Conservation (phyloP, 2,888 invertebrate species). For the Gandaritis pyraliata region DNA sequence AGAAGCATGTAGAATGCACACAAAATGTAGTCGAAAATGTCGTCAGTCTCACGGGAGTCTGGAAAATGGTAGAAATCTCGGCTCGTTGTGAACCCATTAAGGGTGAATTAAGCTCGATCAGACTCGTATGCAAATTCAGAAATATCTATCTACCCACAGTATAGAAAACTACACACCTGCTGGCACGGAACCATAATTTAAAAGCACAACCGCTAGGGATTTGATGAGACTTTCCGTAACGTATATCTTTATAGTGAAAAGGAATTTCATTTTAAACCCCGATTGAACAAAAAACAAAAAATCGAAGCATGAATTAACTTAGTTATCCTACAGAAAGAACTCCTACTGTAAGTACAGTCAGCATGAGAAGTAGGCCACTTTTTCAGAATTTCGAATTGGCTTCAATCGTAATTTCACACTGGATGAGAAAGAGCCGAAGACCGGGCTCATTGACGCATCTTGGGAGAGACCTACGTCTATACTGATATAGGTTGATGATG, state of each 20-base stretch:
- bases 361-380: too few species aligned
- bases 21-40: slow-evolving; percentile 5
- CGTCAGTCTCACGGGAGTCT: slow-evolving; percentile 67
- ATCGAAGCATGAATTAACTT: too few species aligned
- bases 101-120: slow-evolving; percentile 77
- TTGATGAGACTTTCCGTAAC: neutral
- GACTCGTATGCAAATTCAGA: slow-evolving; percentile 24
- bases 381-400: too few species aligned
- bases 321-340: too few species aligned
- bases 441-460: too few species aligned
- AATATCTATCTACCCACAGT: slow-evolving; percentile 2
- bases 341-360: too few species aligned
- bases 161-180: slow-evolving; percentile 2
- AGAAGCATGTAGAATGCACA: too few species aligned
- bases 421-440: too few species aligned
- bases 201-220: slow-evolving; percentile 1
- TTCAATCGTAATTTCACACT: too few species aligned
- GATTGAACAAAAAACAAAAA: too few species aligned
- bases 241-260: neutral
- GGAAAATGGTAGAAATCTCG: slow-evolving; percentile 62
- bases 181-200: neutral
- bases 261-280: neutral
- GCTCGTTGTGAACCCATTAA: slow-evolving; percentile 77
- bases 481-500: too few species aligned
- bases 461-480: too few species aligned